Conservation (phyloP, 2,797 vertebrate species). For the Alectoris magna region DNA sequence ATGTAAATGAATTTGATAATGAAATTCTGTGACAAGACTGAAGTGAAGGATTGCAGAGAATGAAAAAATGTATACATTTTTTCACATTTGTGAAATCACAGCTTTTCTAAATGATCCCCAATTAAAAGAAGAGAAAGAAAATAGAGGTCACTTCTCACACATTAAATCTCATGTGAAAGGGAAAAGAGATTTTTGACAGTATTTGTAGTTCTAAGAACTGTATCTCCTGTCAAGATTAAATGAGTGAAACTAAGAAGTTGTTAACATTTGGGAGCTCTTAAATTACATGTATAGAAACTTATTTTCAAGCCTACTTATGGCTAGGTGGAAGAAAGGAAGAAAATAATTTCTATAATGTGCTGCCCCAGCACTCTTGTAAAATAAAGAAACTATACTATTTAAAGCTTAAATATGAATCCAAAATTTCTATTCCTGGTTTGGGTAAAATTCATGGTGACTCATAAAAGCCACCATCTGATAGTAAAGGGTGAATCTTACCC, state of each 20-base stretch:
- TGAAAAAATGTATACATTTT: neutral
- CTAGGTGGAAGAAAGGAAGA: neutral
- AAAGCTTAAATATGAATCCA: neutral
- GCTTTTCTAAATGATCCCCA: neutral
- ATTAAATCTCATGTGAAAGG: neutral
- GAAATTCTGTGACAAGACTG: neutral
- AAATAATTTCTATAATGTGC: neutral
- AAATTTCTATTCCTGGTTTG: neutral
- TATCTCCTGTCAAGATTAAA: neutral
- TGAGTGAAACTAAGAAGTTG: neutral
- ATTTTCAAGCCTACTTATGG: conserved; percentile 14
- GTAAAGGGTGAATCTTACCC: neutral
- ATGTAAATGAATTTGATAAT: neutral
- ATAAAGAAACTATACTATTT: neutral
- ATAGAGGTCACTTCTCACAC: neutral
- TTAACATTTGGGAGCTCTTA: neutral
- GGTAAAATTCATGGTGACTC: neutral
- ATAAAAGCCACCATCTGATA: neutral
- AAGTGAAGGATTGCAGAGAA: neutral
- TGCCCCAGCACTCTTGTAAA: neutral
- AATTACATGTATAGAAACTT: neutral
- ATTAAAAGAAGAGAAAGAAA: neutral
- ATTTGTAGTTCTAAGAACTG: neutral
- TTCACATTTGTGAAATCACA: neutral
- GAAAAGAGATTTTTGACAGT: neutral